Conservation (phyloP, 2,888 invertebrate species). For the Epistrophe eligans region DNA sequence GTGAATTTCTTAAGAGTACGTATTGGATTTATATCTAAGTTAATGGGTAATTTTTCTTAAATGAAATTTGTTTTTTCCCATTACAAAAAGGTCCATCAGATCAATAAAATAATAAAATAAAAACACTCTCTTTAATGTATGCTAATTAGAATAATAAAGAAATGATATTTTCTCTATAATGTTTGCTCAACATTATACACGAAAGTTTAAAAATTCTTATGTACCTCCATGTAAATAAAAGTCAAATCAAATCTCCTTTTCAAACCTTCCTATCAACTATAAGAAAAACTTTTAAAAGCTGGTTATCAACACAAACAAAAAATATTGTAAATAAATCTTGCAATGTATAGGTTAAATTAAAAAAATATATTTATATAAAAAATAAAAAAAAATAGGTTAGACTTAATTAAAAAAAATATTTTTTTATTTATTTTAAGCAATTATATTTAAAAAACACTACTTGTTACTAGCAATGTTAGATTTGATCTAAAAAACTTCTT, state of each 20-base stretch:
- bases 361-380: conserved; percentile 6
- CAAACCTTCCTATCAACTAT: not conserved
- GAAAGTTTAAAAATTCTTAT: not conserved
- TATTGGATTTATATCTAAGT: too few species aligned
- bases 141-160: not conserved
- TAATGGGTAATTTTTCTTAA: too few species aligned
- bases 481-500: conserved; percentile 26
- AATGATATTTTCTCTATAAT: too few species aligned
- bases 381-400: conserved; percentile 5
- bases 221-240: conserved; percentile 22
- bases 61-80: too few species aligned
- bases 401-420: conserved; percentile 6
- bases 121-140: not conserved
- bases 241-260: not conserved
- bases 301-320: not conserved
- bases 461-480: conserved; percentile 9
- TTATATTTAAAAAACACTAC: not conserved
- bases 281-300: not conserved
- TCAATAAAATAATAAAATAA: not conserved
- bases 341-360: conserved; percentile 17
- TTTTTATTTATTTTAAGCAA: conserved; percentile 28
- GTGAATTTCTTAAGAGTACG: too few species aligned
- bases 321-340: conserved; percentile 22
- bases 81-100: too few species aligned
- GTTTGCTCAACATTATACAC: not conserved